These are phyloP conservation scores for Habroteleia sp. DNA, from an alignment of 2,888 invertebrate species.

Conservation along the genomic window DNA sequence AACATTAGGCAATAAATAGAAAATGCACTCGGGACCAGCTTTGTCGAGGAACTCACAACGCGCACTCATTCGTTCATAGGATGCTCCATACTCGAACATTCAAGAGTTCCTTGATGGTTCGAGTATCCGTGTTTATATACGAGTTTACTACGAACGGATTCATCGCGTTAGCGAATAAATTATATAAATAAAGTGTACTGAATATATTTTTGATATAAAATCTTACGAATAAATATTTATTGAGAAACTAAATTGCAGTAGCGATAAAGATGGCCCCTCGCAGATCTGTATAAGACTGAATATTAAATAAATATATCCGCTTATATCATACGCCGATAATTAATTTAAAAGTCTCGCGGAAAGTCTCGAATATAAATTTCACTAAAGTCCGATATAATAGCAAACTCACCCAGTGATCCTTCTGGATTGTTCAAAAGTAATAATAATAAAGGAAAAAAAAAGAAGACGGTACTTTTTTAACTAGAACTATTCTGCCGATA, in stretches of 20 bases:
- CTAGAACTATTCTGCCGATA: conserved; percentile 24
- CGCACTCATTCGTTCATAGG: conserved; percentile 61
- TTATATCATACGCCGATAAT: conserved; percentile 17
- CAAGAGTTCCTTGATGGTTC: conserved; percentile 80
- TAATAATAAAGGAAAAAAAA: neutral
- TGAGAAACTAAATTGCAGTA: no score
- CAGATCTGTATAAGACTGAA: conserved; percentile 52
- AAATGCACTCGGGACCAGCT: conserved; percentile 24
- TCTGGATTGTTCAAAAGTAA: conserved; percentile 26
- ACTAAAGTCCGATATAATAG: conserved; percentile 65
- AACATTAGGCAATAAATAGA: conserved; percentile 35
- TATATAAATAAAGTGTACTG: conserved; percentile 36
- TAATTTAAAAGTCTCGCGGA: conserved; percentile 13
- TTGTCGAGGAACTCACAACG: conserved; percentile 5
- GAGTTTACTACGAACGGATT: conserved; percentile 72
- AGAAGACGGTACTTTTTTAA: conserved; percentile 14
- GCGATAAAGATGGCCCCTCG: conserved; percentile 63
- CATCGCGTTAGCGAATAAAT: conserved; percentile 51
- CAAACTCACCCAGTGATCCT: conserved; percentile 26
- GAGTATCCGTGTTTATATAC: conserved; percentile 80
- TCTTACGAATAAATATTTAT: no score
- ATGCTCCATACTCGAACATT: conserved; percentile 79
- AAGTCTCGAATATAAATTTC: conserved; percentile 46
- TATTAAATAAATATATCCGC: conserved; percentile 12
- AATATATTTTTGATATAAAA: conserved; percentile 79